Evolutionary conservation across 2,888 invertebrate species (phyloP).

Genomic region (Patella caerulea): DNA sequence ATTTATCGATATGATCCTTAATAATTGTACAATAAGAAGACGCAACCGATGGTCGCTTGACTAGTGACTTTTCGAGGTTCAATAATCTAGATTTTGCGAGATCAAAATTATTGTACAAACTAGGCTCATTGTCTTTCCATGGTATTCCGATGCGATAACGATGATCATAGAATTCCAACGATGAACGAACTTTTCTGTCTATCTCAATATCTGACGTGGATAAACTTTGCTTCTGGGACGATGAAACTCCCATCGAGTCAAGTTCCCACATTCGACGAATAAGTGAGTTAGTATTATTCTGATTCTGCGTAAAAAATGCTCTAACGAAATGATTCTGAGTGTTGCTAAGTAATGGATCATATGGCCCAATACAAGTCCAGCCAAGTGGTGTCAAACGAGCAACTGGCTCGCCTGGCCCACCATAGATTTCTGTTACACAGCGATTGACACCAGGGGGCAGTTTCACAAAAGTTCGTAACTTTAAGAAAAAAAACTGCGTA

Average conservation of each 20-base stretch:
- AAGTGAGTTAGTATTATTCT: neutral
- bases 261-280: neutral
- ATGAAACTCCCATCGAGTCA: neutral
- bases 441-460: neutral
- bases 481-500: no score
- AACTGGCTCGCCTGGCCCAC: constrained; percentile 17
- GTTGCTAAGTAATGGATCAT: neutral
- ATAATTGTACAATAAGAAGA: neutral
- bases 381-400: constrained; percentile 23
- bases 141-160: neutral
- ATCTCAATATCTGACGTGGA: neutral
- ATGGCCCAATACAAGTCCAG: constrained; percentile 18
- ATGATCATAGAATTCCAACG: neutral
- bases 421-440: constrained; percentile 14
- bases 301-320: neutral
- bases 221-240: neutral
- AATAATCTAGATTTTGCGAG: neutral
- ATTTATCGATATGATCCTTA: neutral
- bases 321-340: neutral
- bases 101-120: neutral
- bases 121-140: neutral
- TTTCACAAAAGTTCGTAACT: no score
- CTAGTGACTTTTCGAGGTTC: neutral
- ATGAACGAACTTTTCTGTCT: neutral
- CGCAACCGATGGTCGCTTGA: neutral